Percentiles rank a stretch among this genome's conserved stretches.
Conservation (phyloP, 2,113 vertebrate species). For the Steatornis caripensis region DNA sequence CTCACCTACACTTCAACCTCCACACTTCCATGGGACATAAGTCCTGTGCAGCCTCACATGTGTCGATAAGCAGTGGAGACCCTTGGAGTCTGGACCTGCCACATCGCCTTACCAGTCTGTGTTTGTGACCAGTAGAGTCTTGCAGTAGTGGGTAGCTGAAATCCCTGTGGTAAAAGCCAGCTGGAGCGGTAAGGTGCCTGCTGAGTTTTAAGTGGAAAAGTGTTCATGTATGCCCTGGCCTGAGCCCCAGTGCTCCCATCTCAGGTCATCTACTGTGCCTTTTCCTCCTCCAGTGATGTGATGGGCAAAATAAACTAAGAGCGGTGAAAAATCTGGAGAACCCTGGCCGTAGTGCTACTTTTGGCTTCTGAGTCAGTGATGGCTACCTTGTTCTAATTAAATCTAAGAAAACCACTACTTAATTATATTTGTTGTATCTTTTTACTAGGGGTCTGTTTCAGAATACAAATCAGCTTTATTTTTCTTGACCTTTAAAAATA, state of each 20-base stretch:
- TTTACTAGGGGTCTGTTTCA: background rate
- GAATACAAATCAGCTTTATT: background rate
- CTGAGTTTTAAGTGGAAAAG: background rate
- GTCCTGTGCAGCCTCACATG: background rate
- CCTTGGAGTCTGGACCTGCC: background rate
- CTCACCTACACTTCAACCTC: background rate
- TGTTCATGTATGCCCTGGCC: background rate
- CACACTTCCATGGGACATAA: background rate
- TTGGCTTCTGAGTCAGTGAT: background rate
- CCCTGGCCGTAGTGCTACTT: background rate
- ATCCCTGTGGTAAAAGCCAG: background rate
- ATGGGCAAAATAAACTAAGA: background rate
- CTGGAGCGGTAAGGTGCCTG: background rate
- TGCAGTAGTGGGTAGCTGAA: background rate
- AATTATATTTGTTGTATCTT: background rate
- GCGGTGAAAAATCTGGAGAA: background rate
- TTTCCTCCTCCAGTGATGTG: background rate
- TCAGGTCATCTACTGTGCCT: background rate
- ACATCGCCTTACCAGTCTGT: background rate
- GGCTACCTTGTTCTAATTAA: background rate
- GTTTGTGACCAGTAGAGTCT: background rate
- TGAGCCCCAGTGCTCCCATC: background rate
- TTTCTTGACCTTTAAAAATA: background rate
- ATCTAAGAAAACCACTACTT: background rate
- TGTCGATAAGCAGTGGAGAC: background rate